phyloP scores from a whole-genome alignment of 64 coral and sea anemone genomes.

The Stichodactyla mertensii region DNA sequence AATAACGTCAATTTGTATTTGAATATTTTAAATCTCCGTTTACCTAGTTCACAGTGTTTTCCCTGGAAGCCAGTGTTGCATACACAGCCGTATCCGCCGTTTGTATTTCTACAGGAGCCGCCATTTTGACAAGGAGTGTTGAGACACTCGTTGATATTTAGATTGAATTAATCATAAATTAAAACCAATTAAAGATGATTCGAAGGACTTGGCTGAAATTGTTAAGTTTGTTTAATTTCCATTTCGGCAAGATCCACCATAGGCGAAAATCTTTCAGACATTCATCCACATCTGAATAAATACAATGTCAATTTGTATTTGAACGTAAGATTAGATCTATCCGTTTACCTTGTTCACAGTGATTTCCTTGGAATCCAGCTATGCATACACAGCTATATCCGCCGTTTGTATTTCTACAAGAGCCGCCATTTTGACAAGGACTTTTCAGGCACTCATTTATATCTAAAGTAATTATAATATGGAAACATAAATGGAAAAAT shows the following conservation, averaged over 20 bases:
- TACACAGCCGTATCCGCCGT: constrained; percentile 9
- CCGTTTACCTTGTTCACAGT: no score
- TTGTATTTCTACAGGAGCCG: constrained; percentile 20
- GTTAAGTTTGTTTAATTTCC: not conserved
- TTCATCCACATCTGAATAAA: constrained; percentile 33
- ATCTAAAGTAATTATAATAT: not conserved
- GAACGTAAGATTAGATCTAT: no score
- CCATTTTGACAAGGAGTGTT: constrained; percentile 31
- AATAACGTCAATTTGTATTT: no score
- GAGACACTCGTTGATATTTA: constrained; percentile 43
- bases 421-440: constrained; percentile 54
- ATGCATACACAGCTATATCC: not conserved
- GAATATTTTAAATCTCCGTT: no score
- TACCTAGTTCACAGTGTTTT: no score
- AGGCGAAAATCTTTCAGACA: constrained; percentile 25
- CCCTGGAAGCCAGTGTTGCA: not conserved
- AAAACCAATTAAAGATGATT: no score
- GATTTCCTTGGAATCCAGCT: not conserved
- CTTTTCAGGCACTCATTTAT: constrained; percentile 30
- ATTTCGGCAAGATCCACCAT: constrained; percentile 47
- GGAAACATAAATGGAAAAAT: no score
- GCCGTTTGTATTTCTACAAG: constrained; percentile 35
- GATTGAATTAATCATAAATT: not conserved
- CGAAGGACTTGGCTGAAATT: no score
- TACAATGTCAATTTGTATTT: no score